Percentiles rank a stretch among this genome's conserved stretches.
Conservation (phyloP, 1,140 invertebrate species). For the Drosophila pruinosa region DNA sequence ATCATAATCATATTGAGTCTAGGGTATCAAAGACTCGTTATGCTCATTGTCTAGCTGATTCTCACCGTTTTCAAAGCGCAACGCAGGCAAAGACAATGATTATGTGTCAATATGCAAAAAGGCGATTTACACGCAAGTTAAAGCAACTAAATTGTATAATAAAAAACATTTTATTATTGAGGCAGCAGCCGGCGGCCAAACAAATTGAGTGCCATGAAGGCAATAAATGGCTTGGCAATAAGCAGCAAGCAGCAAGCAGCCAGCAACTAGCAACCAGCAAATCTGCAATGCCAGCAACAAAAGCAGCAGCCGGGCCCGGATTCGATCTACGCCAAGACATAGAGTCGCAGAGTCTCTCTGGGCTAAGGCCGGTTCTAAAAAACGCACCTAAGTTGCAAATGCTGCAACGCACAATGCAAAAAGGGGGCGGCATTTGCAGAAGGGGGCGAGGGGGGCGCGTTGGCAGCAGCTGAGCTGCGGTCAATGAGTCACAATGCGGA, state of each 20-base stretch:
- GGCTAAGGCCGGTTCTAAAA: conserved; percentile 58
- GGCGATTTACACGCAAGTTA: conserved; percentile 80
- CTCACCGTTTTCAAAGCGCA: conserved; percentile 33
- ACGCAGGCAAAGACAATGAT: conserved; percentile 69
- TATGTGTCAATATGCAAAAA: conserved; percentile 80
- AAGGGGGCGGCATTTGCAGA: conserved; percentile 25
- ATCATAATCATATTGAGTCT: neutral
- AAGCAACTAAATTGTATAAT: conserved; percentile 80
- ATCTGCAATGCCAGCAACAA: conserved; percentile 12
- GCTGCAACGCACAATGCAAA: conserved; percentile 66
- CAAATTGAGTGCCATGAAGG: conserved; percentile 80
- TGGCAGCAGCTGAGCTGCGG: conserved; percentile 28
- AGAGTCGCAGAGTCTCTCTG: conserved; percentile 13
- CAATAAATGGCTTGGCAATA: conserved; percentile 71
- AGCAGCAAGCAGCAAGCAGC: conserved; percentile 13
- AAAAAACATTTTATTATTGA: conserved; percentile 80
- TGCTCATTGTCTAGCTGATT: conserved; percentile 5
- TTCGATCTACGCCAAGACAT: conserved; percentile 21
- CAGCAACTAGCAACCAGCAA: neutral
- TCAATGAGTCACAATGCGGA: conserved; percentile 62
- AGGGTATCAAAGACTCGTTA: neutral
- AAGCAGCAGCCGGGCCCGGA: conserved; percentile 44
- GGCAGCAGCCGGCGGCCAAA: conserved; percentile 72
- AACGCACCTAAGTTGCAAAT: conserved; percentile 68
- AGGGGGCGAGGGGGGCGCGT: no score